Percentiles rank a stretch among this genome's conserved stretches.
Conservation (phyloP, 2,797 vertebrate genomes). For the Acanthornis magna region DNA sequence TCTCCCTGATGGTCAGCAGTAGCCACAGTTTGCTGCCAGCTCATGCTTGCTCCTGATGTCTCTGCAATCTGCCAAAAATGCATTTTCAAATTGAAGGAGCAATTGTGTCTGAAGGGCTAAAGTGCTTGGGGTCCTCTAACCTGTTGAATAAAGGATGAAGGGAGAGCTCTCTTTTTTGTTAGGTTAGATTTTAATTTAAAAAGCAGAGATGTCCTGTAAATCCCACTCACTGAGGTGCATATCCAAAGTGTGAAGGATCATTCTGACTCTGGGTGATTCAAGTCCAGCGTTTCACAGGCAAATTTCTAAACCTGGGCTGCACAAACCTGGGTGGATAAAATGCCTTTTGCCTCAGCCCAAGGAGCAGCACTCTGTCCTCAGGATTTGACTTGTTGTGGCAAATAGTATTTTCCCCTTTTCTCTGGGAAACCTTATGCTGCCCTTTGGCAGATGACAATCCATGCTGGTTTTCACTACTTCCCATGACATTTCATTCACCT, state of each 20-base stretch:
- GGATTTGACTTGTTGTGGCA: neutral
- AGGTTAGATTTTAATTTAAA: neutral
- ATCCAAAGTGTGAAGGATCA: neutral
- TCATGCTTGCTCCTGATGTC: fast-evolving
- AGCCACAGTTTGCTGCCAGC: neutral
- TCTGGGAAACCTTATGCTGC: neutral
- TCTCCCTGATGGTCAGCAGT: neutral
- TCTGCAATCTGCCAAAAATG: neutral
- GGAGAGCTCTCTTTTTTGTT: neutral
- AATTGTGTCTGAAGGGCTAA: neutral
- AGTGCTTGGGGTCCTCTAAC: neutral
- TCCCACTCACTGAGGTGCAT: neutral
- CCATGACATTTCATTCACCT: neutral
- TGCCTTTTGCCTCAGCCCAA: neutral
- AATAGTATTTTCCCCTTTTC: neutral
- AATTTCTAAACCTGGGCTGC: neutral
- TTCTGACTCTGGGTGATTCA: neutral
- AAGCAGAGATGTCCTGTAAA: neutral
- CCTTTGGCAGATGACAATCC: neutral
- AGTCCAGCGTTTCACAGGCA: neutral
- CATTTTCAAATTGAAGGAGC: neutral
- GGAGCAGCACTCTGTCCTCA: neutral
- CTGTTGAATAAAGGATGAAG: neutral
- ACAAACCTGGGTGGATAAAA: neutral
- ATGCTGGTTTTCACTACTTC: neutral